A percentile compares a stretch with the other conserved stretches of the same genome.
These are phyloP conservation scores for Sphaeramia orbicularis DNA, from an alignment of 2,797 vertebrate genomes.

Conservation along the genomic window DNA sequence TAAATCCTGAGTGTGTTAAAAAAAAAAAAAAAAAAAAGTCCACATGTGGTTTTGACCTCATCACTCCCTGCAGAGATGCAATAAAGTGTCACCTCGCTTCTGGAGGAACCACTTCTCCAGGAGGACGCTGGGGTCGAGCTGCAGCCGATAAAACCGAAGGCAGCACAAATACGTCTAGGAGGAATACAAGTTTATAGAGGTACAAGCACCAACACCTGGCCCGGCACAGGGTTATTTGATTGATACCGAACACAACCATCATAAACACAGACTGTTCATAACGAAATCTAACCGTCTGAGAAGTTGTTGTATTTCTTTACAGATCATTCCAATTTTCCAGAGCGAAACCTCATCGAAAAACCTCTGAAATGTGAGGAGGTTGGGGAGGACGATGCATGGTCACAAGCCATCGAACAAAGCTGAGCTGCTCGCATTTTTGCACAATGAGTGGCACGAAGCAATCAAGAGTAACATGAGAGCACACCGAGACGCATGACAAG, in stretches of 20 bases:
- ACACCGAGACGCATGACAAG: no score
- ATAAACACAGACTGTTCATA: neutral
- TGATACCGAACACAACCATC: neutral
- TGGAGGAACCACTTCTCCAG: slow-evolving; percentile 9
- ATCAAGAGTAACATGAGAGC: neutral
- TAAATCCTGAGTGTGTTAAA: slow-evolving; percentile 26
- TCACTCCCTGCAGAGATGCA: slow-evolving; percentile 9
- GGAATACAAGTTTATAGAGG: no score
- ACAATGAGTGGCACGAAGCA: neutral
- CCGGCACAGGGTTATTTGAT: no score
- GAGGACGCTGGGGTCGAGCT: neutral
- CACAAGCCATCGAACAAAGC: slow-evolving; percentile 14
- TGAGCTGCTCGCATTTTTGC: neutral
- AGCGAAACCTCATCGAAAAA: neutral
- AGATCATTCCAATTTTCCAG: neutral
- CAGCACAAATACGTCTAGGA: no score
- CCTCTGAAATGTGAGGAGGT: slow-evolving; percentile 2
- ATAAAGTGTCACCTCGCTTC: neutral
- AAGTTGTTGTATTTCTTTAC: neutral
- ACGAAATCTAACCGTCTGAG: neutral
- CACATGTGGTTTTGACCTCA: slow-evolving; percentile 3
- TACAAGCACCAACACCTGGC: no score
- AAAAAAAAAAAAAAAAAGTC: no score
- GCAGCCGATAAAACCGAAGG: neutral
- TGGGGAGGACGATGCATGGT: slow-evolving; percentile 1